Conservation (phyloP, 2,797 vertebrate genomes). For the Vipera latastei region DNA sequence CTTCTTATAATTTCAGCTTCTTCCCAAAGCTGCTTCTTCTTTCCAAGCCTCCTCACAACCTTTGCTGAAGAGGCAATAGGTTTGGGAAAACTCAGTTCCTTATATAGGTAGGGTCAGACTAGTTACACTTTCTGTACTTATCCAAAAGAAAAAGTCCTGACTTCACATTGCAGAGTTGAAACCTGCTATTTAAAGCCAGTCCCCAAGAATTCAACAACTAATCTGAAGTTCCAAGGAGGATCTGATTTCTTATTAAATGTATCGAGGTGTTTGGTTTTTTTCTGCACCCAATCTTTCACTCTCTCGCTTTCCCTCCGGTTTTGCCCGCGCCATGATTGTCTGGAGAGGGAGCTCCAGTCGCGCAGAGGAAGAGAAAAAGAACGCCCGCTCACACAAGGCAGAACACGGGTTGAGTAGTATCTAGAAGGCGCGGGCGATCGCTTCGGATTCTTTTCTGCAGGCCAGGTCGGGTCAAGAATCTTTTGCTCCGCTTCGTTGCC, state of each 20-base stretch:
- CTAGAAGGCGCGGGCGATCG: slow-evolving; percentile 50
- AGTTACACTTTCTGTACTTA: background rate
- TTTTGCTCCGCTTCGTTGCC: slow-evolving; percentile 50
- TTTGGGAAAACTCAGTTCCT: background rate
- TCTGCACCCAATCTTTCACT: slow-evolving; percentile 35
- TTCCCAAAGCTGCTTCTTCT: background rate
- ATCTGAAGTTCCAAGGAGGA: slow-evolving; percentile 33
- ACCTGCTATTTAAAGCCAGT: background rate
- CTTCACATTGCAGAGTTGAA: background rate
- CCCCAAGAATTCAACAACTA: background rate
- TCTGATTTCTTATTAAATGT: slow-evolving; percentile 52
- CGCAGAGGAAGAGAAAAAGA: slow-evolving; percentile 4
- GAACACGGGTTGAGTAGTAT: slow-evolving; percentile 45
- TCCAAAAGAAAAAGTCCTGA: background rate
- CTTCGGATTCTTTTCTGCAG: slow-evolving; percentile 32
- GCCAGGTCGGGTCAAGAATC: slow-evolving; percentile 60
- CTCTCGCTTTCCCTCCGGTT: slow-evolving; percentile 47
- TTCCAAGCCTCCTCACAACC: background rate
- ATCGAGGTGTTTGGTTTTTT: slow-evolving; percentile 8
- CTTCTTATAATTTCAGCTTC: background rate
- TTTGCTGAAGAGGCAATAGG: background rate
- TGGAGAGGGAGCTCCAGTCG: slow-evolving; percentile 66
- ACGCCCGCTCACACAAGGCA: background rate
- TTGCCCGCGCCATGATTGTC: slow-evolving; percentile 51
- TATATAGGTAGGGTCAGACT: background rate